Base-by-base conservation (phyloP, 2,888 invertebrate species). In the Chrysomela aeneicollis region DNA sequence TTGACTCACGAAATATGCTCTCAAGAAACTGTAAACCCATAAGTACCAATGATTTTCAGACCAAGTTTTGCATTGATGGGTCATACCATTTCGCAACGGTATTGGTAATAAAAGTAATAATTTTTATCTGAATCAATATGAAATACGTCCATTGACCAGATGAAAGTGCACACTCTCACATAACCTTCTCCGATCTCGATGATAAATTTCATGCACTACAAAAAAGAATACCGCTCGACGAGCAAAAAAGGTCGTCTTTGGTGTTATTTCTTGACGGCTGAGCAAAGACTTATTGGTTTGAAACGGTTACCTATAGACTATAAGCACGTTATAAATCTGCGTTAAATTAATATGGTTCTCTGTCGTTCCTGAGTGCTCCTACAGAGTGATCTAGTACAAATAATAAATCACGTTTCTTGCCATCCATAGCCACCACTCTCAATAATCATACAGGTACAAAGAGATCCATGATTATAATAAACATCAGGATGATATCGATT, bases 301-400 rank as follows among this genome's bases (percentile, higher is more conserved):
- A 57, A 61, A 61, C 64, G 52, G 47, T 49, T 46, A 64, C 66
- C 62, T 63, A 63, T 61, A 63, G 67, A 55, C 55, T 66, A 51
- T 58, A 54, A 63, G 64, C 70, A 70, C 70, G 51, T 59, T 58
- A 68, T 71, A 69, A 73, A 71, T 73, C 70, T 72, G 49, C 59
- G 53, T 49, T 50, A 67, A 70, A 71, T 68, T 70, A 70, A 73
- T 73, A 71, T 67, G 65, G 70, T 67, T 57, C 58, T 58, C 58
- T 62, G 62, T 49, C 62, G 64, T 35, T 63, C 64, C 63, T 37
- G 35, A 2, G 42, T n/a, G 42, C 42, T 42, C 3, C 46, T 58
- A 57, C 37, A 55, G 53, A 68, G 68, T 63, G 67, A 65, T 50
- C 61, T 63, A 64, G n/a, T n/a, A 58, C 54, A 49, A 22, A 37